Evolutionary conservation across 1,140 invertebrate species (phyloP).

Genomic region (Notospermus geniculatus): DNA sequence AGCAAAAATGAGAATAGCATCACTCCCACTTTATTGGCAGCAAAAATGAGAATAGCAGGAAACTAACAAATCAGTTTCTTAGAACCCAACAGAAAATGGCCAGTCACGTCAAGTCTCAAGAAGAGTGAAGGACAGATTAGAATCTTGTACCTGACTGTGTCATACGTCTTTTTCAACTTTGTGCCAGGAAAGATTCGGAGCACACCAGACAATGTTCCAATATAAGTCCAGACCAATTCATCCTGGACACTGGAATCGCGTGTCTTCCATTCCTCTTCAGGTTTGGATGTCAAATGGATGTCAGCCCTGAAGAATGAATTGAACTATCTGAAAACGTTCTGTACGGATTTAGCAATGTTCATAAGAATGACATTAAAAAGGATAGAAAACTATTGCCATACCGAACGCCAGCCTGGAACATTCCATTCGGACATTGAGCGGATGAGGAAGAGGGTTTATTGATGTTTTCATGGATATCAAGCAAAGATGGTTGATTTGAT

Average conservation of each 20-base stretch:
- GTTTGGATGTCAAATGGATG: not conserved
- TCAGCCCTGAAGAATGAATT: too few relatives aligned
- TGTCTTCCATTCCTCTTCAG: slow-evolving; percentile 23
- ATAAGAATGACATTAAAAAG: too few relatives aligned
- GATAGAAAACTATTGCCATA: too few relatives aligned
- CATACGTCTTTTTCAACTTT: slow-evolving; percentile 23
- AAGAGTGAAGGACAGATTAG: too few relatives aligned
- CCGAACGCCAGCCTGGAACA: not conserved
- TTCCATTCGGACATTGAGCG: slow-evolving; percentile 2
- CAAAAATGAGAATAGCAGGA: too few relatives aligned
- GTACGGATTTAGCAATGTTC: too few relatives aligned
- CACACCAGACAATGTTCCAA: slow-evolving; percentile 30
- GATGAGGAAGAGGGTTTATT: slow-evolving; percentile 1
- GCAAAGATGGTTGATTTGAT: not conserved
- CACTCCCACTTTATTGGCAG: too few relatives aligned
- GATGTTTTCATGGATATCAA: not conserved
- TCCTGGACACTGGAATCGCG: slow-evolving; percentile 21
- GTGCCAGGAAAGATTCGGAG: slow-evolving; percentile 31
- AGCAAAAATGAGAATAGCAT: too few relatives aligned
- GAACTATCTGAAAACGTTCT: too few relatives aligned
- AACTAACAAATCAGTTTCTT: too few relatives aligned
- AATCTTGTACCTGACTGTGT: slow-evolving; percentile 18
- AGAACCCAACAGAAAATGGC: too few relatives aligned
- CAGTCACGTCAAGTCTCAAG: too few relatives aligned
- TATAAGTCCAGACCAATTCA: slow-evolving; percentile 32